Evolutionary conservation across 2,797 vertebrate genomes (phyloP).

Genomic region (Hybognathus amarus): DNA sequence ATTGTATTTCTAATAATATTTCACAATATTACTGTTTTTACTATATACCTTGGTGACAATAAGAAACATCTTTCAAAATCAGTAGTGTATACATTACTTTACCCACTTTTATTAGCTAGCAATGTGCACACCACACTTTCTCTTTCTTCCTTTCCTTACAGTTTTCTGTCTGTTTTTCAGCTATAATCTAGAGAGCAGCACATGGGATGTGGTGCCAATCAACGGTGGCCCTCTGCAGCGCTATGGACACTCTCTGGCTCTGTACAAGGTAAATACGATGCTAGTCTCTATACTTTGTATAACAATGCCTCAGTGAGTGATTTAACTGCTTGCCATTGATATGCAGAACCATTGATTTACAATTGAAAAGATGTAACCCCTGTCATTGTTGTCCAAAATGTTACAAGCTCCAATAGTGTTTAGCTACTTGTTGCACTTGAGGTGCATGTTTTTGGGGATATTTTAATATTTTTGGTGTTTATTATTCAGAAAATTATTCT

Average conservation of each 20-base stretch:
- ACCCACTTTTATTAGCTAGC: not conserved
- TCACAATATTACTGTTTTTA: not conserved
- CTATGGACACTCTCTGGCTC: constrained; percentile 93
- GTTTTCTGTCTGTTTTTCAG: constrained; percentile 69
- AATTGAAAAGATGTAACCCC: not conserved
- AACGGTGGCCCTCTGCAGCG: constrained; percentile 90
- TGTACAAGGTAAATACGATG: constrained; percentile 83
- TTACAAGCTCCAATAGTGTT: not conserved
- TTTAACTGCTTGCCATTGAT: not conserved
- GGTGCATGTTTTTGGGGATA: not conserved
- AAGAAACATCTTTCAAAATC: not conserved
- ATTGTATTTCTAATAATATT: not conserved
- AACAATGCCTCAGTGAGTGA: constrained; percentile 2
- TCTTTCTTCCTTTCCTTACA: not conserved
- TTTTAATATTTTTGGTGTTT: not conserved
- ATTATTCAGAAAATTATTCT: not conserved
- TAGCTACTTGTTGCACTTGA: not conserved
- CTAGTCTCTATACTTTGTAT: not conserved
- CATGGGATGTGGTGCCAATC: constrained; percentile 92
- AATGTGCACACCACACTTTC: not conserved
- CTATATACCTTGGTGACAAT: not conserved
- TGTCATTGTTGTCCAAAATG: not conserved
- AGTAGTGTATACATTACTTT: not conserved
- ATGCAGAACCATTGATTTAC: not conserved
- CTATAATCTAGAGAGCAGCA: constrained; percentile 94